A percentile compares a stretch with the other conserved stretches of the same genome.
Evolutionary conservation across 2,797 vertebrate species (phyloP).

Genomic region (Syngnathus acus): DNA sequence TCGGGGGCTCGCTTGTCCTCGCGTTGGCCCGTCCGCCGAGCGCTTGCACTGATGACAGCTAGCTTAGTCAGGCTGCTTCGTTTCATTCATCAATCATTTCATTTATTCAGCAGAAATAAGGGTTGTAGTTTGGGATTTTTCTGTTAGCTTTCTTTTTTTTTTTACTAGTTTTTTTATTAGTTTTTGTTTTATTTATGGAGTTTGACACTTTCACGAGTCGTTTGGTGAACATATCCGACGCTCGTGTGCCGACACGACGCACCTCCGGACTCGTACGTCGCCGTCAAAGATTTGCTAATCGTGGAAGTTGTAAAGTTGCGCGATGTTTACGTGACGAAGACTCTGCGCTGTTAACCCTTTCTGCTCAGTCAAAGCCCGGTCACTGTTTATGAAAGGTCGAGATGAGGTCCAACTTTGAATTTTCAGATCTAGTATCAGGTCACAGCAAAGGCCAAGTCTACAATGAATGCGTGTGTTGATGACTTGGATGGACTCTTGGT

Average conservation of each 20-base stretch:
- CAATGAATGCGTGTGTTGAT: background rate
- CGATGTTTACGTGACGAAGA: background rate
- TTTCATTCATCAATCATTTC: slow-evolving; percentile 1
- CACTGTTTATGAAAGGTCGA: background rate
- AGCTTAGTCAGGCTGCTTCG: slow-evolving; percentile 14
- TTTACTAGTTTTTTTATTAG: too few species aligned
- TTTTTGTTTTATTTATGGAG: background rate
- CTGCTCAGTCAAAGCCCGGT: background rate
- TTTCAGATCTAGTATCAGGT: too few species aligned
- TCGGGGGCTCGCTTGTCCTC: slow-evolving; percentile 45
- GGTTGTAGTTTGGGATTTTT: too few species aligned
- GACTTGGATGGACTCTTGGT: background rate
- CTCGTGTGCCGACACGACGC: slow-evolving; percentile 30
- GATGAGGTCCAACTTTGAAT: too few species aligned
- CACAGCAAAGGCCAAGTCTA: background rate
- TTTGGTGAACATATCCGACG: slow-evolving; percentile 42
- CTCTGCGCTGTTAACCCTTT: background rate
- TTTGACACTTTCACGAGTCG: slow-evolving; percentile 61
- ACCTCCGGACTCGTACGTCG: slow-evolving; percentile 5
- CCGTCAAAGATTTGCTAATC: background rate
- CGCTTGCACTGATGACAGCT: slow-evolving; percentile 45
- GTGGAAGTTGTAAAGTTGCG: background rate
- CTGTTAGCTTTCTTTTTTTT: too few species aligned
- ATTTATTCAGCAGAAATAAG: background rate
- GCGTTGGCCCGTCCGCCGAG: slow-evolving; percentile 44